These are phyloP conservation scores for Drosophila colorata DNA, from an alignment of 2,888 invertebrate species.

Conservation along the genomic window DNA sequence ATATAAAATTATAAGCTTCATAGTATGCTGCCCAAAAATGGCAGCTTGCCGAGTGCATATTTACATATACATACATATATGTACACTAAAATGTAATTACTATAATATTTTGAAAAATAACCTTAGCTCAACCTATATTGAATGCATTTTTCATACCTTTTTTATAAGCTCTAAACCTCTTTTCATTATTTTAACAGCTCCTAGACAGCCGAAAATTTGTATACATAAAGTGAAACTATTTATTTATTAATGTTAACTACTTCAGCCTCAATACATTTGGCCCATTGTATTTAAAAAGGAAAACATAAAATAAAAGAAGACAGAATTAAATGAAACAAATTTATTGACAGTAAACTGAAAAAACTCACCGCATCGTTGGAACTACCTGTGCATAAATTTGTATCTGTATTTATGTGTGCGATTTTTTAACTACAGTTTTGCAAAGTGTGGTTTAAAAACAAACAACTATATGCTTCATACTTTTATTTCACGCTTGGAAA, in stretches of 20 bases:
- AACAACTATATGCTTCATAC: constrained; percentile 13
- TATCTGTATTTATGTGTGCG: constrained; percentile 24
- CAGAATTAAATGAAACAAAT: constrained; percentile 4
- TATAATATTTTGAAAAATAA: too few relatives aligned
- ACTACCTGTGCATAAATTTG: constrained; percentile 15
- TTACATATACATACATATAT: too few relatives aligned
- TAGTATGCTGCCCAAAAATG: too few relatives aligned
- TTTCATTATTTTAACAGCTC: neutral
- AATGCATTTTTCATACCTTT: neutral
- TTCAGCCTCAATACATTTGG: neutral
- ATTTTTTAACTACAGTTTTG: constrained; percentile 46
- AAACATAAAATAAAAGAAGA: neutral
- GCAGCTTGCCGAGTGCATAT: too few relatives aligned
- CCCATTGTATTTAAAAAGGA: neutral
- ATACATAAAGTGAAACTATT: neutral
- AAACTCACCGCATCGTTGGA: neutral
- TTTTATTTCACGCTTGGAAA: constrained; percentile 2
- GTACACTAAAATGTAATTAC: too few relatives aligned
- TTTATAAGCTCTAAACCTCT: neutral
- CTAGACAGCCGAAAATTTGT: neutral
- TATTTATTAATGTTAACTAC: neutral
- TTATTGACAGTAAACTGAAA: constrained; percentile 19
- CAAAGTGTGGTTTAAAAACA: constrained; percentile 18
- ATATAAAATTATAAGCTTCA: too few relatives aligned
- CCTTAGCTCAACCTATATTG: too few relatives aligned